Evolutionary conservation across 2,113 vertebrate genomes (phyloP), one percentile per base, ranked within the genome.

Genomic region (Nansenia antarctica): DNA sequence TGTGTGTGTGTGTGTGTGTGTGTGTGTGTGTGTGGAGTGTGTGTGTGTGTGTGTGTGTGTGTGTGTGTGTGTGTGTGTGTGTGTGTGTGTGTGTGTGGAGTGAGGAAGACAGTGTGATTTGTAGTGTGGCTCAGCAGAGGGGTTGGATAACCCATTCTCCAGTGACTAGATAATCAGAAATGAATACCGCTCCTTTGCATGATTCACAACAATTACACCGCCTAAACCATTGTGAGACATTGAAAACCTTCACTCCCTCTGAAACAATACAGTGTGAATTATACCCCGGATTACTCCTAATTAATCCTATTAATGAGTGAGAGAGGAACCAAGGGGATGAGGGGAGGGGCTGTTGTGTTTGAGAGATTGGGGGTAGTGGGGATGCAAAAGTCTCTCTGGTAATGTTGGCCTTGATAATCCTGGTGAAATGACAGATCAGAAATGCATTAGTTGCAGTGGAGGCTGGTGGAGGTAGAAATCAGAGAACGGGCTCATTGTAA

Each of bases 201-300:
- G 37, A 42, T 15, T 42, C 11, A 42, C 11, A 3, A 42, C 39
- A 42, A 42, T 42, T 42, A 18, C 39, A 42, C 3, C 39, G 12
- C 39, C 15, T 18, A 18, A n/a, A 26, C 24, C 52, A 54, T 54
- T 74, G 35, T 74, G 59, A 34, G 37, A 66, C 37, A 70, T 53
- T 29, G 61, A 42, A 49, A 61, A 26, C 74, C 35, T 34, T 68
- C 59, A 71, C 42, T 55, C 61, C 58, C 31, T 35, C 1, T 52
- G 37, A 74, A 74, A 74, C 63, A 74, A 64, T 35, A 45, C 6
- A 55, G 37, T 42, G 69, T 15, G 64, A 78, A 78, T 78, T 66
- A 70, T 37, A 67, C 22, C 26, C 32, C 20, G 69, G 62, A 70
- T 76, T 63, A 47, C n/a, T 35, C 26, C 22, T 82, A 62, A 64